These are phyloP conservation scores for Neotoma lepida DNA, from an alignment of 2,113 vertebrate genomes.

Conservation along the genomic window DNA sequence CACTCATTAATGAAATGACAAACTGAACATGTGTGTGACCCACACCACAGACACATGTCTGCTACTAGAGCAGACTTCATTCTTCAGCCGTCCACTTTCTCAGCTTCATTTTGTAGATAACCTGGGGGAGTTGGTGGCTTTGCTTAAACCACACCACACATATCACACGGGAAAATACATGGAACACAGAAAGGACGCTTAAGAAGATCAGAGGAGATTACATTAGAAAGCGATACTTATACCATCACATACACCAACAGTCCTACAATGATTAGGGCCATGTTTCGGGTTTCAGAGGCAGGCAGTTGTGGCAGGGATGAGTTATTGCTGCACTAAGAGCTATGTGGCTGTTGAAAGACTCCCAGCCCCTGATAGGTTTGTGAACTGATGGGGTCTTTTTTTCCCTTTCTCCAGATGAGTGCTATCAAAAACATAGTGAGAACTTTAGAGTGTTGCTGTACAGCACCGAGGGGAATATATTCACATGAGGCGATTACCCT, in stretches of 20 bases:
- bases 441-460: conserved; percentile 81
- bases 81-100: conserved; percentile 17
- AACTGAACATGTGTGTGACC: conserved; percentile 35
- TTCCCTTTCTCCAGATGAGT: conserved; percentile 80
- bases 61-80: conserved; percentile 27
- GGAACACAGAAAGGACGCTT: conserved; percentile 81
- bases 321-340: conserved; percentile 81
- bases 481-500: conserved; percentile 84
- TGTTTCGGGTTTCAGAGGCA: conserved; percentile 83
- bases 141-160: neutral
- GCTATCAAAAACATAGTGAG: conserved; percentile 83
- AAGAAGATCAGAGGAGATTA: conserved; percentile 84
- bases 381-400: conserved; percentile 73
- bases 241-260: conserved; percentile 79
- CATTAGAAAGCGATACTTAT: conserved; percentile 84
- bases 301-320: conserved; percentile 80
- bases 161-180: conserved; percentile 77
- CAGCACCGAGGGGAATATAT: conserved; percentile 83
- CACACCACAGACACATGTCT: neutral
- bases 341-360: conserved; percentile 84
- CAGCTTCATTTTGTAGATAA: conserved; percentile 32
- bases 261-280: conserved; percentile 82
- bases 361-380: conserved; percentile 77
- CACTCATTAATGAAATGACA: conserved; percentile 44
- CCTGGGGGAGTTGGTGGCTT: conserved; percentile 26